Evolutionary conservation across 2,797 vertebrate species (phyloP).

Genomic region (Lophotriccus pileatus): DNA sequence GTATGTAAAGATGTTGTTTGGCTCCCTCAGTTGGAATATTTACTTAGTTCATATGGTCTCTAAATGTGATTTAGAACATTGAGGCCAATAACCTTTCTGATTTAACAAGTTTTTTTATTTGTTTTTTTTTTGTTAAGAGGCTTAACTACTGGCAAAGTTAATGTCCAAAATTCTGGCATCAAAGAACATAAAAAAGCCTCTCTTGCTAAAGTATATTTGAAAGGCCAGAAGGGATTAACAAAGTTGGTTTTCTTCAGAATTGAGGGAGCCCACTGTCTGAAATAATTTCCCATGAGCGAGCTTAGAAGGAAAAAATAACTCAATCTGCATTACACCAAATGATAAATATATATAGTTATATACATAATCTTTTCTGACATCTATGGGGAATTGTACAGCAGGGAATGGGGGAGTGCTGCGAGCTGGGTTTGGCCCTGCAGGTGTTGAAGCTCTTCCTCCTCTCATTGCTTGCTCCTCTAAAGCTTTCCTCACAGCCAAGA

Average conservation of each 20-base stretch:
- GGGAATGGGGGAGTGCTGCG: background rate
- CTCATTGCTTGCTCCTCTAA: background rate
- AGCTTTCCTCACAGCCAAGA: background rate
- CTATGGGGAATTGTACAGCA: background rate
- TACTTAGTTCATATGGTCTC: background rate
- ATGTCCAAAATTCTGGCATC: background rate
- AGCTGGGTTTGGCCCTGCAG: background rate
- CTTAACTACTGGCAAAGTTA: background rate
- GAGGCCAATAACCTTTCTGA: background rate
- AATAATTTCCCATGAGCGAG: background rate
- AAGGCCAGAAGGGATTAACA: background rate
- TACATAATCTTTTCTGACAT: background rate
- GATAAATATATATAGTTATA: background rate
- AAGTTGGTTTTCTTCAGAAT: background rate
- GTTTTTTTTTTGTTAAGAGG: background rate
- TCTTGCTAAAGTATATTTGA: background rate
- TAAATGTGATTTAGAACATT: background rate
- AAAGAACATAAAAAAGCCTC: background rate
- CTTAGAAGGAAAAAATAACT: background rate
- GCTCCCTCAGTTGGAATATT: background rate
- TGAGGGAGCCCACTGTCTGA: background rate
- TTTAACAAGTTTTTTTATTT: background rate
- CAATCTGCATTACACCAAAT: background rate
- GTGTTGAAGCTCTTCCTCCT: background rate
- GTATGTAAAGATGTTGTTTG: background rate